These are phyloP conservation scores for Notodonta ziczac DNA, from an alignment of 2,888 invertebrate species.

Conservation along the genomic window DNA sequence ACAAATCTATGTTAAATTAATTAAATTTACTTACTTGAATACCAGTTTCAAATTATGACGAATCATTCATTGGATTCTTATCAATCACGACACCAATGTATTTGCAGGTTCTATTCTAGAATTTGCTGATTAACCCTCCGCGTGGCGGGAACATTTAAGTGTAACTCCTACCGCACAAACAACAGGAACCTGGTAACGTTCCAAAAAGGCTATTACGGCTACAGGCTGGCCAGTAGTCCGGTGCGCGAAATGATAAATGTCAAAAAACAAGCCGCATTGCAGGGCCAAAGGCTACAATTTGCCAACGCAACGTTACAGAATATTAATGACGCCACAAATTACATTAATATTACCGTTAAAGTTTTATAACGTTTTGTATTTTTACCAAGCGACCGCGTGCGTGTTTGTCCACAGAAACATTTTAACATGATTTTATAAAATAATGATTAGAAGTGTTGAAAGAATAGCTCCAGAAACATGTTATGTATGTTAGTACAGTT, in stretches of 20 bases:
- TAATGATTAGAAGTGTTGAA: not conserved
- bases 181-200: constrained; percentile 70
- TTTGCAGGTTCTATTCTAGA: no score
- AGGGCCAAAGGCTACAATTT: constrained; percentile 57
- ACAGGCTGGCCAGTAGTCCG: constrained; percentile 35
- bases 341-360: constrained; percentile 35
- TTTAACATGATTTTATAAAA: not conserved
- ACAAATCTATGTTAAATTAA: no score
- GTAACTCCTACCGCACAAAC: constrained; percentile 17
- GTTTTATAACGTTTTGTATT: constrained; percentile 12
- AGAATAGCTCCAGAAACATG: no score
- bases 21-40: no score
- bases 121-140: not conserved
- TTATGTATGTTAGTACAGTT: no score
- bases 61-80: no score
- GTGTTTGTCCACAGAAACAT: not conserved
- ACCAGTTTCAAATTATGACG: no score
- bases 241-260: constrained; percentile 74
- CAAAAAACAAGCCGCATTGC: constrained; percentile 77
- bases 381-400: not conserved
- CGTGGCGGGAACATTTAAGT: constrained; percentile 6
- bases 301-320: constrained; percentile 41
- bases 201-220: constrained; percentile 76
- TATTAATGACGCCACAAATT: constrained; percentile 41
- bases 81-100: no score